Conservation (phyloP, 2,113 vertebrate genomes). For the Erinaceus europaeus region DNA sequence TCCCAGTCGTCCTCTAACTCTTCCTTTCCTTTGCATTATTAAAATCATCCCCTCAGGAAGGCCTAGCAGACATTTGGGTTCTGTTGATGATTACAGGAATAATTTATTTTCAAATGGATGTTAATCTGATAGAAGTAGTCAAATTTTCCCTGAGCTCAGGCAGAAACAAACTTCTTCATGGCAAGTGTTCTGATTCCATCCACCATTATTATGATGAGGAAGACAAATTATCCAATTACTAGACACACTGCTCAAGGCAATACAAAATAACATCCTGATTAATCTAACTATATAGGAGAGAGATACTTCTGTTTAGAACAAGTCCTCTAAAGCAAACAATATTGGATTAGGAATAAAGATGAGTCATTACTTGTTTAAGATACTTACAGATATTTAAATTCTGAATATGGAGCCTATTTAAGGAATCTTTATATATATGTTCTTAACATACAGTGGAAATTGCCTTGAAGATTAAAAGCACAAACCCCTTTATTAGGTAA, state of each 20-base stretch:
- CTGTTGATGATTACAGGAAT: conserved; percentile 68
- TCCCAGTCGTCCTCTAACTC: not conserved
- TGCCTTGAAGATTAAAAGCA: not conserved
- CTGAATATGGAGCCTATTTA: conserved; percentile 23
- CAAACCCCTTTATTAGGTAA: not conserved
- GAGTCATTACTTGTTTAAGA: conserved; percentile 62
- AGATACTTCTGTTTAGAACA: conserved; percentile 56
- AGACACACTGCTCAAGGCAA: conserved; percentile 71
- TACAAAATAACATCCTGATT: conserved; percentile 77
- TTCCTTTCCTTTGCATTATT: not conserved
- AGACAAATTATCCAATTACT: conserved; percentile 82
- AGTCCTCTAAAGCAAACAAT: conserved; percentile 66
- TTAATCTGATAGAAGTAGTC: conserved; percentile 67
- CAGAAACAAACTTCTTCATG: conserved; percentile 68
- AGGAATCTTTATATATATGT: conserved; percentile 28
- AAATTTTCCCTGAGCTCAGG: conserved; percentile 57
- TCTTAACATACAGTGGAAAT: not conserved
- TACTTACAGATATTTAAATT: conserved; percentile 6
- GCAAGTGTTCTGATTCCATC: conserved; percentile 72
- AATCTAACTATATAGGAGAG: conserved; percentile 70
- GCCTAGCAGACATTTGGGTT: conserved; percentile 45
- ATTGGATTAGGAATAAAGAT: conserved; percentile 50
- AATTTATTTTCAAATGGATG: conserved; percentile 70
- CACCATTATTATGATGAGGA: conserved; percentile 72
- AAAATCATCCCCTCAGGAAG: conserved; percentile 44